phyloP scores from a whole-genome alignment of 2,113 vertebrate genomes.

The Capricornis sumatraensis region DNA sequence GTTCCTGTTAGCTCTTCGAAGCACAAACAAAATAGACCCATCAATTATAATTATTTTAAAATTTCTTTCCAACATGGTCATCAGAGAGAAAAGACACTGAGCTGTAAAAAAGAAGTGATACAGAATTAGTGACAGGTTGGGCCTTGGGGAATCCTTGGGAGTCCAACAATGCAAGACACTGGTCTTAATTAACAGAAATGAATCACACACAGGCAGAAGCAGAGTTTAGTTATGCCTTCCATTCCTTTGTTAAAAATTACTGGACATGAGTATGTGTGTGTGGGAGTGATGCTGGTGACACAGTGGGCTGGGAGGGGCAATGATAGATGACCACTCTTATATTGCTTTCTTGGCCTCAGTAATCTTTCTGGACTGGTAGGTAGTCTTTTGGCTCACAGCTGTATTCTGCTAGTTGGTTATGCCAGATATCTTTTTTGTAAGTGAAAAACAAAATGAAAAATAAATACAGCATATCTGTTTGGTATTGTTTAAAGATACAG shows the following conservation, averaged over 20 bases:
- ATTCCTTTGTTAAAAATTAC: slow-evolving; percentile 22
- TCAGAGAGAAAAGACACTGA: slow-evolving; percentile 17
- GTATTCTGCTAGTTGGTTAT: not conserved
- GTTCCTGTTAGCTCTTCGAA: slow-evolving; percentile 36
- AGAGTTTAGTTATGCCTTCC: not conserved
- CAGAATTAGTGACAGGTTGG: slow-evolving; percentile 15
- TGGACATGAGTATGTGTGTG: not conserved
- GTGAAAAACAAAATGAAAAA: slow-evolving; percentile 39
- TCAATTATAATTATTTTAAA: slow-evolving; percentile 57
- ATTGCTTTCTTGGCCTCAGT: not conserved
- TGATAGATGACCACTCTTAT: not conserved
- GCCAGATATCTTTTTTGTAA: not conserved
- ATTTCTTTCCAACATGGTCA: slow-evolving; percentile 46
- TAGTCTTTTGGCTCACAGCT: not conserved
- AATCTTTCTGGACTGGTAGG: not conserved
- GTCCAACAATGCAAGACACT: not conserved
- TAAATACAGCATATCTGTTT: not conserved
- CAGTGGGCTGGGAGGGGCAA: not conserved
- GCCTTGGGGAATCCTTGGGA: slow-evolving; percentile 21
- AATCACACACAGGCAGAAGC: not conserved
- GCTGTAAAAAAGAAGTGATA: not conserved
- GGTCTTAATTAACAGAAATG: slow-evolving; percentile 49
- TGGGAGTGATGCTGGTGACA: not conserved
- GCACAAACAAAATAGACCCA: slow-evolving; percentile 44
- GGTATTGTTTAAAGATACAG: not conserved